Evolutionary conservation across 2,113 vertebrate species (phyloP).

Genomic region (Corythornis cristatus): DNA sequence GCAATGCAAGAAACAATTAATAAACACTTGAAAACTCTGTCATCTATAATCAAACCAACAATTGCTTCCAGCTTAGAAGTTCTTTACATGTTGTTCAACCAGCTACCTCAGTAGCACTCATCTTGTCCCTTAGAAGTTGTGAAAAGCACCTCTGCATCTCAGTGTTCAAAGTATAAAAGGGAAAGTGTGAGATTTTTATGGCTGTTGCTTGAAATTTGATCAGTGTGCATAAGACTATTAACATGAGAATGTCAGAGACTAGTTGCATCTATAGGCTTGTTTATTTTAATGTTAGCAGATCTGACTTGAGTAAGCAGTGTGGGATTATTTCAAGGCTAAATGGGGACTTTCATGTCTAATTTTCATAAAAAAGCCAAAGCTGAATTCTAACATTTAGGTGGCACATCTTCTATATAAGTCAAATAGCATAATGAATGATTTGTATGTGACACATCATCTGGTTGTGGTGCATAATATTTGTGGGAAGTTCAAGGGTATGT

Average conservation of each 20-base stretch:
- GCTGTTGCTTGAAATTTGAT: neutral
- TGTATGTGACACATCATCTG: neutral
- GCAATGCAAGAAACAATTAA: neutral
- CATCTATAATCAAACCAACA: neutral
- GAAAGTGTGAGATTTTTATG: neutral
- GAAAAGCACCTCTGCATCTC: accelerated
- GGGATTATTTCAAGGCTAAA: neutral
- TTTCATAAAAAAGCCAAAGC: neutral
- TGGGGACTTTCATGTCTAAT: neutral
- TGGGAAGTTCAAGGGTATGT: neutral
- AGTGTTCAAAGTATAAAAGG: neutral
- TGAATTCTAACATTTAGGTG: neutral
- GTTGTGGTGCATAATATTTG: neutral
- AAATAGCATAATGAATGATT: neutral
- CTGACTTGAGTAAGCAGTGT: neutral
- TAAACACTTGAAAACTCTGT: neutral
- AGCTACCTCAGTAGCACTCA: neutral
- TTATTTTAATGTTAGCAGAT: neutral
- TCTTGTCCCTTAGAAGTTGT: neutral
- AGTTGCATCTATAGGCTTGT: neutral
- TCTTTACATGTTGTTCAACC: neutral
- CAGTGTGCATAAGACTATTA: neutral
- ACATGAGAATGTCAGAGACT: neutral
- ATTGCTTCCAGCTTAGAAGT: neutral
- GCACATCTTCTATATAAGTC: neutral